A percentile compares a stretch with the other conserved stretches of the same genome.
phyloP scores from a whole-genome alignment of 2,113 vertebrate genomes.

The Mixornis gularis region DNA sequence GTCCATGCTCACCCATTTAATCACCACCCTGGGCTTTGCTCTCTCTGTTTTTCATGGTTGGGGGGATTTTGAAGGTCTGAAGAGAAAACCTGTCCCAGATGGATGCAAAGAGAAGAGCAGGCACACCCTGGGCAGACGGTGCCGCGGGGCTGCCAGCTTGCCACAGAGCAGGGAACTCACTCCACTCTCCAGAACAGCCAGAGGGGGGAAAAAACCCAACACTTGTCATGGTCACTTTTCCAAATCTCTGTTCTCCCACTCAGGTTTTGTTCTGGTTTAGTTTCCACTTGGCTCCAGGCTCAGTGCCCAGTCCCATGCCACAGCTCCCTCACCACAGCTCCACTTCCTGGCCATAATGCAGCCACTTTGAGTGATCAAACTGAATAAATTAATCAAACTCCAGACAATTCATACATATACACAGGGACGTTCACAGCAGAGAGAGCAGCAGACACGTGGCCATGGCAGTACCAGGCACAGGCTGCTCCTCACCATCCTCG shows the following conservation, averaged over 20 bases:
- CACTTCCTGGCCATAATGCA: neutral
- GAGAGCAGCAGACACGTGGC: neutral
- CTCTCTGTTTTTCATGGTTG: neutral
- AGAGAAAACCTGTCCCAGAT: neutral
- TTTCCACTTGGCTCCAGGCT: neutral
- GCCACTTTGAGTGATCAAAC: neutral
- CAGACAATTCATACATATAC: neutral
- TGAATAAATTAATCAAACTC: neutral
- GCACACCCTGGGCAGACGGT: neutral
- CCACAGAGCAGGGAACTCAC: neutral
- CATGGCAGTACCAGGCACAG: neutral
- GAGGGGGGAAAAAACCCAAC: fast-evolving
- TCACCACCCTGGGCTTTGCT: neutral
- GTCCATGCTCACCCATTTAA: neutral
- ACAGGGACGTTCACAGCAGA: neutral
- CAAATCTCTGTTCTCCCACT: neutral
- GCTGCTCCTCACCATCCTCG: neutral
- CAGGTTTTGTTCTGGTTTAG: neutral
- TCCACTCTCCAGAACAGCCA: neutral
- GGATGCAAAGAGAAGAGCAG: neutral
- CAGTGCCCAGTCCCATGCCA: fast-evolving
- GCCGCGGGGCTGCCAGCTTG: neutral
- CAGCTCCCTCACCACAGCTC: neutral
- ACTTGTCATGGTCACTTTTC: neutral
- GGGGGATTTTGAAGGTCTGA: neutral